Conservation (phyloP, 1,140 invertebrate species). For the Dreissena polymorpha region DNA sequence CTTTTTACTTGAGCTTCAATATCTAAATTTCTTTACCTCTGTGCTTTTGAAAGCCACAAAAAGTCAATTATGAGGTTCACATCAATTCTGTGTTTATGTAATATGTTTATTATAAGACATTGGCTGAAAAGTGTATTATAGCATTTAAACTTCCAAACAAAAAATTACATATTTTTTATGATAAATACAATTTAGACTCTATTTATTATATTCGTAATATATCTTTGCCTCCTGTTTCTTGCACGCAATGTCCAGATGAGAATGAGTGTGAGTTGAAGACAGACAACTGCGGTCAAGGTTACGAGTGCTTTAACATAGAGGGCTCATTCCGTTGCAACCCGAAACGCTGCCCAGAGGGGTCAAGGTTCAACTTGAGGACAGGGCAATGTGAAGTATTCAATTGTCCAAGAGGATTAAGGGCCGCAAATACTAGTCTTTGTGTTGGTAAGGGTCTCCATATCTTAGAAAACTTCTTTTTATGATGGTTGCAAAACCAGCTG, state of each 20-base stretch:
- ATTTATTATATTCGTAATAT: neutral
- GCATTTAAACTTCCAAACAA: too few species aligned
- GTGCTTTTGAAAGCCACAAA: too few species aligned
- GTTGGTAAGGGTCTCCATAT: conserved; percentile 77
- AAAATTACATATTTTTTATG: too few species aligned
- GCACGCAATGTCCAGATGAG: conserved; percentile 78
- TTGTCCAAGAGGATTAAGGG: conserved; percentile 81
- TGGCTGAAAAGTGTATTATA: too few species aligned
- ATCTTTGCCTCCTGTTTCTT: neutral
- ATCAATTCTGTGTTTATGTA: too few species aligned
- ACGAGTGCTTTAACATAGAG: conserved; percentile 91
- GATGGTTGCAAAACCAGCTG: too few species aligned
- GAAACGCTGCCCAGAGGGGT: conserved; percentile 81
- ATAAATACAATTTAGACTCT: too few species aligned
- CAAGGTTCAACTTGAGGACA: conserved; percentile 82
- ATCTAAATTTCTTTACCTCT: too few species aligned
- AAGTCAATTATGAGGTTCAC: too few species aligned
- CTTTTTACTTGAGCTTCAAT: too few species aligned
- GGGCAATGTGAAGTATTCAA: conserved; percentile 89
- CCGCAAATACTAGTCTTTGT: conserved; percentile 80
- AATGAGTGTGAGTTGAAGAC: conserved; percentile 93
- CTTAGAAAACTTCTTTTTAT: neutral
- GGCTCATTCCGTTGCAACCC: conserved; percentile 89
- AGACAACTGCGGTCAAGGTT: conserved; percentile 90
- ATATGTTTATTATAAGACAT: too few species aligned